These are phyloP conservation scores for Helicoverpa zea DNA, from an alignment of 1,140 invertebrate species.

Conservation along the genomic window DNA sequence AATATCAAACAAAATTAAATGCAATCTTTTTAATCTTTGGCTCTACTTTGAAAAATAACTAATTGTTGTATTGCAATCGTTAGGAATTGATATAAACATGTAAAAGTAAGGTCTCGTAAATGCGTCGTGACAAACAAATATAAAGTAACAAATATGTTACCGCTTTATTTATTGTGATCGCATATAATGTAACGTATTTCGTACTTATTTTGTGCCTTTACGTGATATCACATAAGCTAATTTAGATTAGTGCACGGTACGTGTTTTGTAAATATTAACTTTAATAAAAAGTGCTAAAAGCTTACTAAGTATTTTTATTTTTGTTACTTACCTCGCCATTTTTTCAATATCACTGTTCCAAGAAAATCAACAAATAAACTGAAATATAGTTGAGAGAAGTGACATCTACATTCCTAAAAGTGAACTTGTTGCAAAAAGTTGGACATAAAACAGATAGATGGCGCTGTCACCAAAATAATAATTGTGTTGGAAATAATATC, in stretches of 20 bases:
- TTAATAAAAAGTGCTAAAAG: slow-evolving; percentile 50
- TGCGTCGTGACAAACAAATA: background rate
- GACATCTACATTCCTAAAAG: background rate
- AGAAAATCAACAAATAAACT: background rate
- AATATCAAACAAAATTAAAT: too few species aligned
- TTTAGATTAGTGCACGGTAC: slow-evolving; percentile 48
- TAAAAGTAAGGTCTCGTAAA: too few species aligned
- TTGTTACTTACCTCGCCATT: background rate
- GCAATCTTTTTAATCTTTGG: too few species aligned
- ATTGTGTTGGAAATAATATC: too few species aligned
- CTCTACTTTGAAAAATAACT: too few species aligned
- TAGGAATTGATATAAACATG: too few species aligned
- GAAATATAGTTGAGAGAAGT: background rate
- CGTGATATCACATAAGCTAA: slow-evolving; percentile 59
- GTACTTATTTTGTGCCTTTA: slow-evolving; percentile 64
- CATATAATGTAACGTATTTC: slow-evolving; percentile 57
- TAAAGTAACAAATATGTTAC: slow-evolving; percentile 58
- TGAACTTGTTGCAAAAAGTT: background rate
- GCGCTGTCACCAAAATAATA: background rate
- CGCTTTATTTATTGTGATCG: slow-evolving; percentile 74
- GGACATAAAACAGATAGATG: background rate
- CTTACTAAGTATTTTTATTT: slow-evolving; percentile 49
- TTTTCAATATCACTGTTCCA: background rate
- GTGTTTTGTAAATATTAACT: slow-evolving; percentile 66
- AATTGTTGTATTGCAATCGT: too few species aligned